Percentiles rank a stretch among this genome's conserved stretches.
phyloP scores from a whole-genome alignment of 2,888 invertebrate species.

The Coleophora flavipennella region DNA sequence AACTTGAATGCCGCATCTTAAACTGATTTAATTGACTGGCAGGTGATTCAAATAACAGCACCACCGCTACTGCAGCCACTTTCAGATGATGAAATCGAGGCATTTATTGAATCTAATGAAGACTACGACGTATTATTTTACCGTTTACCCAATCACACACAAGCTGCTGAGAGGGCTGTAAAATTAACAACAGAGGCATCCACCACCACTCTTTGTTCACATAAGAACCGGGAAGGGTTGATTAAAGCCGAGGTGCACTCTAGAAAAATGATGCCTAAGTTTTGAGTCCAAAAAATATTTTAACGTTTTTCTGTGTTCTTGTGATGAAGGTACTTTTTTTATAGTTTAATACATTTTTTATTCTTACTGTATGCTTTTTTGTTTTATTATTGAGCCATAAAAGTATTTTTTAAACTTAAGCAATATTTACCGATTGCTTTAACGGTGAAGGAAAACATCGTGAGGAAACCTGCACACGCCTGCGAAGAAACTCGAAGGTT shows the following conservation, averaged over 20 bases:
- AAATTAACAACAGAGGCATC: conserved; percentile 3
- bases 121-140: not conserved
- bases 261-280: conserved; percentile 4
- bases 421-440: too few relatives aligned
- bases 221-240: not conserved
- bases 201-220: not conserved
- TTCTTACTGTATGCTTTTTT: not conserved
- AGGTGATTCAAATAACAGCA: conserved; percentile 10
- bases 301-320: not conserved
- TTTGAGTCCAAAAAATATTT: conserved; percentile 4
- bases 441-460: too few relatives aligned
- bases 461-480: too few relatives aligned
- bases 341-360: not conserved
- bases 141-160: not conserved
- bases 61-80: conserved; percentile 2
- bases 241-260: conserved; percentile 3
- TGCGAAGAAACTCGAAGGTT: too few relatives aligned
- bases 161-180: conserved; percentile 1
- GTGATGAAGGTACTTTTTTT: not conserved
- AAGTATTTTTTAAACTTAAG: not conserved
- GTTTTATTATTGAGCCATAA: not conserved
- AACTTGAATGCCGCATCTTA: conserved; percentile 15
- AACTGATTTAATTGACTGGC: conserved; percentile 17
- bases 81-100: not conserved
- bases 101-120: not conserved